These are phyloP conservation scores for Leptogaster cylindrica DNA, from an alignment of 2,888 invertebrate genomes.

Conservation along the genomic window DNA sequence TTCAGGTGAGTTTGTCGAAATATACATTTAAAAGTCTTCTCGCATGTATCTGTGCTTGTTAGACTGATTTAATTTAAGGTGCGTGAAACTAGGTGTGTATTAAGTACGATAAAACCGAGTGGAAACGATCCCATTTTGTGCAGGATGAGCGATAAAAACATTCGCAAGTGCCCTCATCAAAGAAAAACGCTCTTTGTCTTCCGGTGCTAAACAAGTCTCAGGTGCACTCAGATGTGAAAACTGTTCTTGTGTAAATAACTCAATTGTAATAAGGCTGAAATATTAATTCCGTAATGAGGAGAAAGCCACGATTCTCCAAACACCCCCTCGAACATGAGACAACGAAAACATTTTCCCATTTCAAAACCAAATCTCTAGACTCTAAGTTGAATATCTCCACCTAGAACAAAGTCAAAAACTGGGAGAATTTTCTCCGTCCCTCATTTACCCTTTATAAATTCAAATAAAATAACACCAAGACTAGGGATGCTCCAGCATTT, in stretches of 20 bases:
- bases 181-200: neutral
- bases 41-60: neutral
- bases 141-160: conserved; percentile 8
- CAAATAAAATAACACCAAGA: neutral
- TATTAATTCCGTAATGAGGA: neutral
- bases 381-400: no score
- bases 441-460: neutral
- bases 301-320: no score
- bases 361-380: no score
- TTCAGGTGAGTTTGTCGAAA: conserved; percentile 81
- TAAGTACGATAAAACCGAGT: neutral
- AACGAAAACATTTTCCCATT: neutral
- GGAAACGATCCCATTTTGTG: conserved; percentile 3
- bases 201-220: neutral
- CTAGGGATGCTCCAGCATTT: neutral
- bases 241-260: neutral
- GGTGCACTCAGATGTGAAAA: neutral
- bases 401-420: no score
- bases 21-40: no score
- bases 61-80: neutral
- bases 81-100: neutral
- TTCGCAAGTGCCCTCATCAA: neutral
- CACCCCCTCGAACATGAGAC: neutral
- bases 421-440: neutral
- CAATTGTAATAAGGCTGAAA: neutral